Evolutionary conservation across 2,113 vertebrate species (phyloP), one percentile per base, ranked within the genome.

Genomic region (Pituophis catenifer): DNA sequence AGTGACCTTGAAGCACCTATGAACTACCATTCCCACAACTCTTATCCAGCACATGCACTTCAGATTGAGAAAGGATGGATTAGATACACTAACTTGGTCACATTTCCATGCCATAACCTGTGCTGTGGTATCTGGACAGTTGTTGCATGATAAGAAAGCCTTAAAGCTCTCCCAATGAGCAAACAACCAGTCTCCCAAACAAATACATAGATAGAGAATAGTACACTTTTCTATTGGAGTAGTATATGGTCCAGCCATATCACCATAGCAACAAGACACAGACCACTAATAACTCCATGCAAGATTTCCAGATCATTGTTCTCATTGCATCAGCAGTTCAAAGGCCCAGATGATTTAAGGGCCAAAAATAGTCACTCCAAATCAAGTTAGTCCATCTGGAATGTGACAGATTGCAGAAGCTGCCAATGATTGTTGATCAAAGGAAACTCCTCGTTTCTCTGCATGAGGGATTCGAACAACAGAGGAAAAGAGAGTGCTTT

Each of bases 271-370:
- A 26, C 58, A 90, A 81, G 87, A 91, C 29, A 92, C 6, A 17
- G 5, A 55, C 29, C 55, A 26, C 90, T 90, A 88, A n/a, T 44
- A 81, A 81, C 33, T 21, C 65, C 81, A 55, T 85, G 91, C 91
- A 92, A 52, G 50, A 33, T 92, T 75, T 54, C 24, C 86, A 75
- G 62, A 92, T 70, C 19, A 26, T 3, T 55, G 9, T 75, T 53
- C 33, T 23, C 65, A 53, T 89, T 95, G 38, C 62, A 89, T 85
- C 54, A 33, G 53, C 24, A 85, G 55, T n/a, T 91, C 33, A 94
- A 87, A 12, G 59, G 17, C 55, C 75, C 7, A 48, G 33, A 23
- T 94, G 86, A 21, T 23, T 26, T 87, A 93, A 93, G n/a, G 92
- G 53, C 9, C 2, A 33, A 3, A 89, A 81, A 92, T 24, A 48